Evolutionary conservation across 2,888 invertebrate species (phyloP), one percentile per base, ranked within the genome.

Genomic region (Troilus luridus): DNA sequence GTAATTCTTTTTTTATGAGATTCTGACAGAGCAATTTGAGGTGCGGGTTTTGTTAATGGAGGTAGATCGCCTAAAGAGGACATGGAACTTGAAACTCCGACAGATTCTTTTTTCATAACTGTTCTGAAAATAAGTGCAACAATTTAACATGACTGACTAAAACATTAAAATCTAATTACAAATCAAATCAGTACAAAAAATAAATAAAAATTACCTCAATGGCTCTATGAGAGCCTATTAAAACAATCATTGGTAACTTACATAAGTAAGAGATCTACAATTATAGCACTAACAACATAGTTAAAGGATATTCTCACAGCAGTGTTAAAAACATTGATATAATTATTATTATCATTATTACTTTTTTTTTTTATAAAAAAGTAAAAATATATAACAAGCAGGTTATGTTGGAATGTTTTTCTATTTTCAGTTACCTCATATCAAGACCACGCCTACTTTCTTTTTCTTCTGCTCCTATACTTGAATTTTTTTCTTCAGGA

Each of bases 11-110:
- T 21, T 91, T 91, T 85, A 58, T 85, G 56, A 85, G 85, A 85
- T 54, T 58, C 17, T 90, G 54, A 58, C 85, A 54, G 62, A 56
- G 88, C 12, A 58, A 58, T 77, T 90, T 72, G 72, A n/a, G 67
- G 64, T 9, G 72, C 24, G 10, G 62, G 54, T 62, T 88, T 91
- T 3, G 91, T 91, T 41, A 93, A 72, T 27, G 93, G 93, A 54
- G 93, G 93, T 21, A 93, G 91, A 67, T 92, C 91, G 62, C 92
- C 92, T 81, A 93, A 91, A 11, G 93, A 93, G 21, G 93, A 90
- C 62, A 93, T 89, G 54, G 92, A 91, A 91, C 77, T 92, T 24
- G 67, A 58, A 81, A 81, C 88, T 90, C 88, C 58, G 62, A 64
- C 56, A 41, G 41, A 41, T 62, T 89, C 89, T 41, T 64, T 89